phyloP scores from a whole-genome alignment of 2,113 vertebrate genomes.

The Tragulus kanchil region DNA sequence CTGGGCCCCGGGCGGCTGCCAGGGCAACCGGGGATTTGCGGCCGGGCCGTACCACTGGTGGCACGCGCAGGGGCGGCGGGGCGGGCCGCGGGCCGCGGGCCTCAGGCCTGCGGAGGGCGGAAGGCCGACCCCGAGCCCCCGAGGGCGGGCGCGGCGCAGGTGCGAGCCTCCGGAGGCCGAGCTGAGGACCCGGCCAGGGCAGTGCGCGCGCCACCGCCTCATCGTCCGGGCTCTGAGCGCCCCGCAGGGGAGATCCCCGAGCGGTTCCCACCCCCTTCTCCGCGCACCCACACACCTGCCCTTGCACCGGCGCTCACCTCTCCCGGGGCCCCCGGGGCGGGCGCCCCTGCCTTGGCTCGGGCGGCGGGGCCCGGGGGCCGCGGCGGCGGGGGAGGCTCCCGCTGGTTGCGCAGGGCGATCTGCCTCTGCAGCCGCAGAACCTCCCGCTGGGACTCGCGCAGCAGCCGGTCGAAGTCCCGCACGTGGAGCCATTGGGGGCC shows the following conservation, averaged over 20 bases:
- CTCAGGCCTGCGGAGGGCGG: background rate
- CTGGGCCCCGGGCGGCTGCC: constrained; percentile 92
- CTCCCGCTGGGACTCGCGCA: constrained; percentile 96
- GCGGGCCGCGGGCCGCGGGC: constrained; percentile 39
- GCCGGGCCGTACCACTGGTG: constrained; percentile 91
- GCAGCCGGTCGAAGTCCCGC: constrained; percentile 92
- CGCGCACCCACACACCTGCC: constrained; percentile 49
- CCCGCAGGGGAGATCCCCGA: background rate
- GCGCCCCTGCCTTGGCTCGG: constrained; percentile 14
- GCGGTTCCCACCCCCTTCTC: background rate
- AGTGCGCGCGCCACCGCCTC: background rate
- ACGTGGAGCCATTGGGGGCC: constrained; percentile 85
- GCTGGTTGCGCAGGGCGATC: constrained; percentile 91
- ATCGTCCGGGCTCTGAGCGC: background rate
- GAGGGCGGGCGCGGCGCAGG: constrained; percentile 2
- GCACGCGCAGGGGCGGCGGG: constrained; percentile 63
- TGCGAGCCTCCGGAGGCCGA: background rate
- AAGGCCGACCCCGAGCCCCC: background rate
- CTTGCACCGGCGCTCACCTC: constrained; percentile 75
- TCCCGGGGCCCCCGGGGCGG: constrained; percentile 71
- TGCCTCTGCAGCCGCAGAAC: constrained; percentile 97
- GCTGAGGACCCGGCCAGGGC: background rate
- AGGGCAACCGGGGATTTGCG: constrained; percentile 94
- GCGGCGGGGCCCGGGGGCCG: background rate
- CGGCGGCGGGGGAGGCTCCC: constrained; percentile 76